These are phyloP conservation scores for Dendrophyllia cribrosa DNA, from an alignment of 64 coral and sea anemone species.

Conservation along the genomic window DNA sequence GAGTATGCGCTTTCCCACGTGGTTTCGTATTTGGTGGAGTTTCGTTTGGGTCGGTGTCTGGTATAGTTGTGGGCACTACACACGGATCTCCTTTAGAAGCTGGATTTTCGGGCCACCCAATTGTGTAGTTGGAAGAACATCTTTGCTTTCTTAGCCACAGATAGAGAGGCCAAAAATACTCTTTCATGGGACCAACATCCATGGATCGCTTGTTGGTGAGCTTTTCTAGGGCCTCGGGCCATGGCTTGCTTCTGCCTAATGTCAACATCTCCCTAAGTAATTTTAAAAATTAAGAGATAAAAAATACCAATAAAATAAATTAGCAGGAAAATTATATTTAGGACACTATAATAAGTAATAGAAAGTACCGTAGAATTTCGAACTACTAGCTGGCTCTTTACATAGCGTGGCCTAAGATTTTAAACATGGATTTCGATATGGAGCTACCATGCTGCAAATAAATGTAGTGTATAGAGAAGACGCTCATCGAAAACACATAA, in stretches of 20 bases:
- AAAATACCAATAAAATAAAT: background rate
- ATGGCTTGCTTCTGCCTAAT: slow-evolving; percentile 90
- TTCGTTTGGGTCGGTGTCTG: background rate
- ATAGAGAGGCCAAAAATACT: slow-evolving; percentile 83
- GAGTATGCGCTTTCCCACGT: background rate
- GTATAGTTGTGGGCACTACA: slow-evolving; percentile 32
- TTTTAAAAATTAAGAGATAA: background rate
- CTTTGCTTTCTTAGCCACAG: slow-evolving; percentile 74
- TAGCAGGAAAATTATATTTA: too few species aligned
- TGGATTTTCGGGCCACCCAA: slow-evolving; percentile 79
- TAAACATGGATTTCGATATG: too few species aligned
- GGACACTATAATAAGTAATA: too few species aligned
- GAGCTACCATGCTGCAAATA: too few species aligned
- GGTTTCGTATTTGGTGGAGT: background rate
- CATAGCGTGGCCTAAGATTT: too few species aligned
- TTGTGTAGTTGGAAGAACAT: slow-evolving; percentile 58
- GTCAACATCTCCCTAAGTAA: slow-evolving; percentile 76
- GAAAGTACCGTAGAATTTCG: too few species aligned
- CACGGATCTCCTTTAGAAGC: slow-evolving; percentile 54
- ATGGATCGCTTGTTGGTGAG: slow-evolving; percentile 77
- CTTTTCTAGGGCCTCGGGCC: slow-evolving; percentile 72
- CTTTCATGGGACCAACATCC: slow-evolving; percentile 80
- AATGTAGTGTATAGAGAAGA: too few species aligned
- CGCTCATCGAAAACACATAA: too few species aligned
- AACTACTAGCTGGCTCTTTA: too few species aligned